Base-by-base conservation (phyloP, 2,797 vertebrate genomes). In the Morelia viridis region DNA sequence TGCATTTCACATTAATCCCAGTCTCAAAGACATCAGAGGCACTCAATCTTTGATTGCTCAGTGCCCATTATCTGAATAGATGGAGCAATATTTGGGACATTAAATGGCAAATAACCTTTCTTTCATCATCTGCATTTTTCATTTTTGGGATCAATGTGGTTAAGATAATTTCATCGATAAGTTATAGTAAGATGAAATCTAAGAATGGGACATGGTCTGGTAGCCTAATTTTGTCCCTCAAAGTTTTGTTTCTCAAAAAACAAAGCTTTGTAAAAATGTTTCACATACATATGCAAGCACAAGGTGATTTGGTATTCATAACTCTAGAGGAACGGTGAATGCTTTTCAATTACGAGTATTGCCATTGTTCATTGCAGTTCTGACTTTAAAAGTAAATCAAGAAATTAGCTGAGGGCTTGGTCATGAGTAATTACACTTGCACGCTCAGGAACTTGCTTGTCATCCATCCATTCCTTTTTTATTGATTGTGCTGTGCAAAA, bases 401-500 rank as follows among this genome's bases (percentile, higher is more conserved):
- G 93, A 93, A 96, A 96, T 95, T 94, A 95, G 91, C 95, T 94
- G 89, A 94, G 94, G 94, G 95, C 92, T n/a, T 89, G 90, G 92
- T 95, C 93, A 90, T 94, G 95, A 96, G 89, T 96, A 96, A 96
- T 97, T 97, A 95, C 87, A 93, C 64, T 95, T 93, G 90, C 89
- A 94, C 56, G 24, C 92, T 94, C 93, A 91, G 87, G 92, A 88
- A 89, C 87, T 93, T 87, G 65, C 94, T 91, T 92, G 86, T 95
- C 95, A 94, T 94, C 90, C 60, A 92, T 50, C 91, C 84, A 56
- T n/a, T 60, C 90, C 91, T 93, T 94, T 64, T 93, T 94, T 92
- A 80, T 85, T 92, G 93, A 88, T 96, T 95, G 92, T 24, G 76
- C 93, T 91, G 94, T 9, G 2, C 57, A 83, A 61, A 86, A 91